A percentile compares a stretch with the other conserved stretches of the same genome.
Evolutionary conservation across 2,113 vertebrate genomes (phyloP).

Genomic region (Tachycineta bicolor): DNA sequence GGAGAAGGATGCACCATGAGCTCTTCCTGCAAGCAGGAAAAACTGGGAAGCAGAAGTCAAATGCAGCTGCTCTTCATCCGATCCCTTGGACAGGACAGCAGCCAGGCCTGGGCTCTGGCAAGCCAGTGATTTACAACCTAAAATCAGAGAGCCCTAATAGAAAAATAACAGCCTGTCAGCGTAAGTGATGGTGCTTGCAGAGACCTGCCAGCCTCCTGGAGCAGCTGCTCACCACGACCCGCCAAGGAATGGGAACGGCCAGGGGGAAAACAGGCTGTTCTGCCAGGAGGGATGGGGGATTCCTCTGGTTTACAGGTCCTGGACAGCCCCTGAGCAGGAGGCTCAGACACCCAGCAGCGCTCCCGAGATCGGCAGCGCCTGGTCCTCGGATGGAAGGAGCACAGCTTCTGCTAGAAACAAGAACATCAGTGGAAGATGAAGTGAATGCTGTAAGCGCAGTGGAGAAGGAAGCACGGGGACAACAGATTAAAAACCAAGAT

Average conservation of each 20-base stretch:
- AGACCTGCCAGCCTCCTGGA: background rate
- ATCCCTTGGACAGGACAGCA: background rate
- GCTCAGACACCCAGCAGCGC: background rate
- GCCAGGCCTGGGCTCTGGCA: background rate
- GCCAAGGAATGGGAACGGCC: background rate
- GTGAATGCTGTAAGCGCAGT: background rate
- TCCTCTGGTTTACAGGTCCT: background rate
- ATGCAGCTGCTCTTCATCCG: background rate
- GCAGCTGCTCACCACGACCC: background rate
- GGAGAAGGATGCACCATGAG: background rate
- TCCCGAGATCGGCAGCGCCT: background rate
- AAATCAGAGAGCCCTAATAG: background rate
- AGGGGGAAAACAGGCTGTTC: background rate
- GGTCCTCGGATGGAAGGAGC: background rate
- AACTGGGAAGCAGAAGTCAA: background rate
- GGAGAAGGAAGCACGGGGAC: background rate
- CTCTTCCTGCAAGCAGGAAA: background rate
- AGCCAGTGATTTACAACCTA: slow-evolving; percentile 1
- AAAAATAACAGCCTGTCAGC: background rate
- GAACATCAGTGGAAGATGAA: background rate
- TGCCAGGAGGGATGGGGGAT: background rate
- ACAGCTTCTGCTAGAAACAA: background rate
- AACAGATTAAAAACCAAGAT: background rate
- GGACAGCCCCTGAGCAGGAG: background rate
- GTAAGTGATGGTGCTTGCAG: background rate